phyloP scores from a whole-genome alignment of 2,797 vertebrate genomes.

The Syngnathus acus region DNA sequence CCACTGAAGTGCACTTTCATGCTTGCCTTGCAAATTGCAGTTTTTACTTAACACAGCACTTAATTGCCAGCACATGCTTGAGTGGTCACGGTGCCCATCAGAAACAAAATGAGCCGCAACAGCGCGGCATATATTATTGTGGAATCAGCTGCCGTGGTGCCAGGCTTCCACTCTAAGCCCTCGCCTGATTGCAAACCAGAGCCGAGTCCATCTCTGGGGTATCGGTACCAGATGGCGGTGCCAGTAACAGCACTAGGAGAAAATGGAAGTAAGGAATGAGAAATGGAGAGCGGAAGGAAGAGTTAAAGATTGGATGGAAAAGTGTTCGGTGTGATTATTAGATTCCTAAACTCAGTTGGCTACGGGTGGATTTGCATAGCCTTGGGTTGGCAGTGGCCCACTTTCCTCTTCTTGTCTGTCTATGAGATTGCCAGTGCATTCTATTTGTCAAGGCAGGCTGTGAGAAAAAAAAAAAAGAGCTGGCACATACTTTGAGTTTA shows the following conservation, averaged over 20 bases:
- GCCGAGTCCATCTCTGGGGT: slow-evolving; percentile 56
- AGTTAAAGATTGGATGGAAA: slow-evolving; percentile 40
- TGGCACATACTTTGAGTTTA: slow-evolving; percentile 51
- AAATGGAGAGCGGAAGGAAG: slow-evolving; percentile 32
- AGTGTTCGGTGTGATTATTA: slow-evolving; percentile 58
- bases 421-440: slow-evolving; percentile 64
- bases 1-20: slow-evolving; percentile 48
- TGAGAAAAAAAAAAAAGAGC: slow-evolving; percentile 60
- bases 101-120: slow-evolving; percentile 50
- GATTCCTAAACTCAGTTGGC: slow-evolving; percentile 59
- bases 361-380: slow-evolving; percentile 67
- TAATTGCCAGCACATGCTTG: slow-evolving; percentile 68
- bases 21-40: slow-evolving; percentile 59
- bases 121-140: slow-evolving; percentile 50
- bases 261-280: slow-evolving; percentile 20
- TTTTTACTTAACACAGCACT: slow-evolving; percentile 59
- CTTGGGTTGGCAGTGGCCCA: slow-evolving; percentile 67
- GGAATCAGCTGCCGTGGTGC: slow-evolving; percentile 48
- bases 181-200: slow-evolving; percentile 32
- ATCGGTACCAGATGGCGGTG: slow-evolving; percentile 55
- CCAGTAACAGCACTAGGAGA: slow-evolving; percentile 33
- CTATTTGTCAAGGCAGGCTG: slow-evolving; percentile 65
- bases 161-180: slow-evolving; percentile 44
- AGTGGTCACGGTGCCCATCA: slow-evolving; percentile 55
- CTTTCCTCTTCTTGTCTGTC: slow-evolving; percentile 54